These are phyloP conservation scores for Catharus minimus DNA, from an alignment of 2,113 vertebrate species.

Conservation along the genomic window DNA sequence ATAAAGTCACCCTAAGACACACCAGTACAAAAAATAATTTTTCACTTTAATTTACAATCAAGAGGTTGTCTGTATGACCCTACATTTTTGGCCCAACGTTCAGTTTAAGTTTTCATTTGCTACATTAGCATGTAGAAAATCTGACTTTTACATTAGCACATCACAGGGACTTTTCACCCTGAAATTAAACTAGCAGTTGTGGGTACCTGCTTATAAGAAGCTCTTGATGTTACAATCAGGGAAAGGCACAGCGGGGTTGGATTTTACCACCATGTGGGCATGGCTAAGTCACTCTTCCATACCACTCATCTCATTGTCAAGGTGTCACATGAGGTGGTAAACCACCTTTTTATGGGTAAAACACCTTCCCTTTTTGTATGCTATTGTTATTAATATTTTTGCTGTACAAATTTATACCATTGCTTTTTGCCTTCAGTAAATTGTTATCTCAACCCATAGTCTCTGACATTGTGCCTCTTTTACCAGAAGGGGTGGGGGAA, in stretches of 20 bases:
- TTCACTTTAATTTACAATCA: background rate
- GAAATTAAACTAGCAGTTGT: background rate
- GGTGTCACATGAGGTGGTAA: background rate
- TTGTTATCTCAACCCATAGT: fast-evolving
- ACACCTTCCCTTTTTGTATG: background rate
- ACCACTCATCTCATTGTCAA: background rate
- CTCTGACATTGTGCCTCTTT: background rate
- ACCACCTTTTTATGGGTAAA: background rate
- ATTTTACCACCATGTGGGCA: background rate
- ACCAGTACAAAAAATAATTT: background rate
- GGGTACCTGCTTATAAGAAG: background rate
- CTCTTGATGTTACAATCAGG: background rate
- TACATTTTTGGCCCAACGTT: background rate
- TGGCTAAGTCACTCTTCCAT: background rate
- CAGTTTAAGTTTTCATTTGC: background rate
- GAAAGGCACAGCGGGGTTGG: background rate
- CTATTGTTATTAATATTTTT: background rate
- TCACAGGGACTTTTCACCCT: background rate
- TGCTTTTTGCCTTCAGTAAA: background rate
- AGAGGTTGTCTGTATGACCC: background rate
- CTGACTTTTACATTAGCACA: background rate
- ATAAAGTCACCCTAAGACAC: background rate
- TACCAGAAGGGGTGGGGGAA: background rate
- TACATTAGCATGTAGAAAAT: background rate
- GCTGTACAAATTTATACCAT: background rate